Base-by-base conservation (phyloP, 1,140 invertebrate genomes). In the Hermetia illucens region DNA sequence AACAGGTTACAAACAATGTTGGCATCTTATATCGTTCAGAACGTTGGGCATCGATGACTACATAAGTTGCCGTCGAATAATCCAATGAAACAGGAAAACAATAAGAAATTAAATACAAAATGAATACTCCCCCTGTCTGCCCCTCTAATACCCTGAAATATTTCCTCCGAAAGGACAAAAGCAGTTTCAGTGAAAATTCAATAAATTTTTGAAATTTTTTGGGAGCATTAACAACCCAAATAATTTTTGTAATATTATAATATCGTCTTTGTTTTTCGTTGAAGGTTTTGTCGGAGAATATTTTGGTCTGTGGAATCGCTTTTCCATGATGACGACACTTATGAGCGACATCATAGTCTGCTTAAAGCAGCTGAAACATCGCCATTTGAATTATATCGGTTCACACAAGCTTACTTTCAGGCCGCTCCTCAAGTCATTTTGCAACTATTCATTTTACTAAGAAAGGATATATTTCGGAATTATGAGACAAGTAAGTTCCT, bases 391-490 rank as follows among this genome's bases (percentile, higher is more conserved):
- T 56, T 82, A 4, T 82, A 81, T 50, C 67, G 78, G 39, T 75
- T 82, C 40, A 61, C 82, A 13, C 79, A 82, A 55, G 71, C 77
- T n/a, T 82, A 77, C 61, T 65, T 79, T 18, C 79, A 83, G 53
- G 71, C 75, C 4, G 73, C 74, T 6, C 79, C 79, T 0, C 73
- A 79, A 53, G 72, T 77, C 8, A 56, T 82, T 18, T 63, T 82
- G 15, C 75, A 77, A 47, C 53, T 69, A 3, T 66, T 73, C 46
- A 55, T 75, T 34, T 49, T 76, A 36, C 68, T 75, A 27, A 49
- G 54, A 29, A 56, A 71, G 41, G 60, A 58, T 37, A 35, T 52
- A n/a, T 52, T 52, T 17, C 42, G 56, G 9, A 55, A 57, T 35
- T 59, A 53, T 34, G 49, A 59, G 32, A 59, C 56, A 6, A 47